Conservation (phyloP, 2,797 vertebrate species). For the Gymnocypris eckloni region DNA sequence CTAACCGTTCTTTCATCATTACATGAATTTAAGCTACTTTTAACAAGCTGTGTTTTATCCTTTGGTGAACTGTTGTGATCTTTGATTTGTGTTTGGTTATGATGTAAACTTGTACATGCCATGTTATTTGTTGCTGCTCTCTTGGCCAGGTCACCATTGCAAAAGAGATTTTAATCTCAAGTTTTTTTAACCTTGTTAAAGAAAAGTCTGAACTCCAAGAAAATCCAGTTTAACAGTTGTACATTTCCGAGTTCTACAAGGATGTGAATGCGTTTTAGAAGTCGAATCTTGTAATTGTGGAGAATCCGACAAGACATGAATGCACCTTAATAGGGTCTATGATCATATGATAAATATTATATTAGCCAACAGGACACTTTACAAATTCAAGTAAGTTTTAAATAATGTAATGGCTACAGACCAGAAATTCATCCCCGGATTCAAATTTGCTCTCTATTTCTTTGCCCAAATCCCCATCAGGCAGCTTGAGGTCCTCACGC, state of each 20-base stretch:
- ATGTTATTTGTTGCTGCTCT: no score
- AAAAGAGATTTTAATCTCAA: no score
- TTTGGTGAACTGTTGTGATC: no score
- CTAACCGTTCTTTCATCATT: no score
- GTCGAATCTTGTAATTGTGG: not conserved
- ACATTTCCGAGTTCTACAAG: not conserved
- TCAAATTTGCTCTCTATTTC: slow-evolving; percentile 84
- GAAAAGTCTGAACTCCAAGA: not conserved
- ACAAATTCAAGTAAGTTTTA: not conserved
- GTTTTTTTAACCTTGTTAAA: no score
- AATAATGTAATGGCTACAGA: slow-evolving; percentile 64
- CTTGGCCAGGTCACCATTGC: no score
- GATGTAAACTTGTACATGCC: no score
- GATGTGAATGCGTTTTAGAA: not conserved
- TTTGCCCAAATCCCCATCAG: slow-evolving; percentile 86
- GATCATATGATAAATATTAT: not conserved
- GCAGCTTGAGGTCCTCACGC: slow-evolving; percentile 89
- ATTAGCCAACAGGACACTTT: not conserved
- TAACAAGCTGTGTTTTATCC: no score
- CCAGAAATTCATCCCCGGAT: slow-evolving; percentile 81
- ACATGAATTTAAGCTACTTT: no score
- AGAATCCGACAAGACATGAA: not conserved
- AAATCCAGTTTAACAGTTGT: not conserved
- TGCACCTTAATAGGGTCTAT: not conserved
- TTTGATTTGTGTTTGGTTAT: no score